These are phyloP conservation scores for Urocyon cinereoargenteus DNA, from an alignment of 2,797 vertebrate genomes.

Conservation along the genomic window DNA sequence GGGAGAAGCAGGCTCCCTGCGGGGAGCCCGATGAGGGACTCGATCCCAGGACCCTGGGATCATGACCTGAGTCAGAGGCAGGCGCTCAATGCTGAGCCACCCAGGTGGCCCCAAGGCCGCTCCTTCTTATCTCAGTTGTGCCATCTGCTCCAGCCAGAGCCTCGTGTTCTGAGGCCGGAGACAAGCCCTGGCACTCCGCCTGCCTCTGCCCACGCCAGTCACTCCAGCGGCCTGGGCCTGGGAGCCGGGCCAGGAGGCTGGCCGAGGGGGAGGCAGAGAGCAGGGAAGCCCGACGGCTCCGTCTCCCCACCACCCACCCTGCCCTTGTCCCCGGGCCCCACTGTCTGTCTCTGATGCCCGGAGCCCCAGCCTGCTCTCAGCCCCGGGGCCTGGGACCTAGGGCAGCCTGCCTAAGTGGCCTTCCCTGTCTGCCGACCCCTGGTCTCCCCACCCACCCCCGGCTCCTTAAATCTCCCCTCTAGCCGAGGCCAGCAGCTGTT, in stretches of 20 bases:
- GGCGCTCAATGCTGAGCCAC: no score
- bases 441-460: not conserved
- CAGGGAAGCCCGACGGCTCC: not conserved
- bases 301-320: not conserved
- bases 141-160: slow-evolving; percentile 63
- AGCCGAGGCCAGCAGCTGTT: slow-evolving; percentile 55
- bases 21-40: no score
- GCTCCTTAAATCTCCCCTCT: slow-evolving; percentile 61
- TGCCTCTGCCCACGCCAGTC: not conserved
- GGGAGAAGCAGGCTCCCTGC: no score
- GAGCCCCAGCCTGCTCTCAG: not conserved
- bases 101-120: not conserved
- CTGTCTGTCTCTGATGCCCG: not conserved
- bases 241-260: slow-evolving; percentile 38
- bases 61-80: no score
- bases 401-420: not conserved
- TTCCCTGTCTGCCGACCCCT: not conserved
- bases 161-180: slow-evolving; percentile 64
- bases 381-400: not conserved
- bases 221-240: slow-evolving; percentile 37
- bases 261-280: not conserved
- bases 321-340: not conserved
- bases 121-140: slow-evolving; percentile 20
- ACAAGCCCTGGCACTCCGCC: not conserved
- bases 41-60: no score